Conservation (phyloP, 1,140 invertebrate genomes). For the Cyphomyrmex costatus region DNA sequence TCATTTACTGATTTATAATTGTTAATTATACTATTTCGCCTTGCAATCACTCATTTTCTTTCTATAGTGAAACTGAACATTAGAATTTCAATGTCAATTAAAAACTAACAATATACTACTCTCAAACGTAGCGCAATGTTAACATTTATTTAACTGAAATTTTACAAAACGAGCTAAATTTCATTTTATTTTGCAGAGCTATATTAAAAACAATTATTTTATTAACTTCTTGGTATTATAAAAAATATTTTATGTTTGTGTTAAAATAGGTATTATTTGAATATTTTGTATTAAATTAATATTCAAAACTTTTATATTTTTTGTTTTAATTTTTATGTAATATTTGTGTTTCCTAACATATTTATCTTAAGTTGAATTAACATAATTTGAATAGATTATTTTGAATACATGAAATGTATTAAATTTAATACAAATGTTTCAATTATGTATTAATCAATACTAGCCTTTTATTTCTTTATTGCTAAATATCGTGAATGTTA, state of each 20-base stretch:
- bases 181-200: not conserved
- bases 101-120: not conserved
- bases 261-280: too few species aligned
- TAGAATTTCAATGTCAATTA: not conserved
- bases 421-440: too few species aligned
- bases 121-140: not conserved
- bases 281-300: too few species aligned
- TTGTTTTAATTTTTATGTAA: too few species aligned
- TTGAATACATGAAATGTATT: too few species aligned
- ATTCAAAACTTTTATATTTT: too few species aligned
- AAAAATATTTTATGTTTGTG: too few species aligned
- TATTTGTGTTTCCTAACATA: too few species aligned
- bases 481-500: not conserved
- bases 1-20: not conserved
- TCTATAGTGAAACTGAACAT: not conserved
- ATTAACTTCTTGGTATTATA: not conserved
- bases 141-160: not conserved
- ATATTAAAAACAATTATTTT: not conserved
- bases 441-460: too few species aligned
- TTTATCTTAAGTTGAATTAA: too few species aligned
- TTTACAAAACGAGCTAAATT: not conserved
- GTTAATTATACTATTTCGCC: conserved; percentile 6
- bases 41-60: not conserved
- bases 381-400: too few species aligned
- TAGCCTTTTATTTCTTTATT: not conserved